phyloP scores from a whole-genome alignment of 2,113 vertebrate species.

The Pachypanchax playfairii region DNA sequence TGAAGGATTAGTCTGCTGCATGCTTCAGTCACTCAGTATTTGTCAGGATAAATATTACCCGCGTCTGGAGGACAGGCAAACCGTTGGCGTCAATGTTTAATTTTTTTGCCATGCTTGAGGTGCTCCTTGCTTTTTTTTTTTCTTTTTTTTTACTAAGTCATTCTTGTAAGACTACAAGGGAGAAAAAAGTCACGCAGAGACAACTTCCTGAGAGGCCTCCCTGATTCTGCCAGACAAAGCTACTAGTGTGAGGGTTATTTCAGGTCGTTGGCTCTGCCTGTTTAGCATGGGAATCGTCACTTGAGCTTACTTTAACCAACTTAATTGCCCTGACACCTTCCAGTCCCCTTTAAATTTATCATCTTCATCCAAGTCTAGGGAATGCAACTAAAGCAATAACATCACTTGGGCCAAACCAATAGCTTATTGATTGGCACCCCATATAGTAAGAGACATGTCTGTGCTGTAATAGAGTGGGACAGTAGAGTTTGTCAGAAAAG shows the following conservation, averaged over 20 bases:
- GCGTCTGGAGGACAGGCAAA: slow-evolving; percentile 48
- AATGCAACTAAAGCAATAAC: slow-evolving; percentile 77
- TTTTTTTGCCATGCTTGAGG: slow-evolving; percentile 20
- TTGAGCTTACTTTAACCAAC: slow-evolving; percentile 77
- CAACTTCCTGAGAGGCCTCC: slow-evolving; percentile 59
- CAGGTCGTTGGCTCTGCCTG: slow-evolving; percentile 61
- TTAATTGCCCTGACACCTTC: slow-evolving; percentile 79
- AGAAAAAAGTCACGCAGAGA: slow-evolving; percentile 61
- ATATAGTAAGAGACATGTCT: slow-evolving; percentile 55
- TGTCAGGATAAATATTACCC: slow-evolving; percentile 63
- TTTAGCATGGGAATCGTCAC: slow-evolving; percentile 71
- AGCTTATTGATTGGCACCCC: slow-evolving; percentile 69
- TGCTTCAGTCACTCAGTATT: slow-evolving; percentile 60
- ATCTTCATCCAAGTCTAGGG: slow-evolving; percentile 67
- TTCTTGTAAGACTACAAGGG: slow-evolving; percentile 57
- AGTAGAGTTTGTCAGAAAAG: slow-evolving; percentile 48
- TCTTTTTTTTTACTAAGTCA: slow-evolving; percentile 48
- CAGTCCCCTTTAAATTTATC: slow-evolving; percentile 75
- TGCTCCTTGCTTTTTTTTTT: slow-evolving; percentile 34
- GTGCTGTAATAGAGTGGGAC: slow-evolving; percentile 60
- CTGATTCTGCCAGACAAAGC: slow-evolving; percentile 62
- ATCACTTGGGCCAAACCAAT: slow-evolving; percentile 65
- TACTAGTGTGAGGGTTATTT: slow-evolving; percentile 69
- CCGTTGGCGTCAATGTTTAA: slow-evolving; percentile 43
- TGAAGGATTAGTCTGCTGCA: slow-evolving; percentile 59